Evolutionary conservation across 2,888 invertebrate species (phyloP).

Genomic region (Sericinus montela): DNA sequence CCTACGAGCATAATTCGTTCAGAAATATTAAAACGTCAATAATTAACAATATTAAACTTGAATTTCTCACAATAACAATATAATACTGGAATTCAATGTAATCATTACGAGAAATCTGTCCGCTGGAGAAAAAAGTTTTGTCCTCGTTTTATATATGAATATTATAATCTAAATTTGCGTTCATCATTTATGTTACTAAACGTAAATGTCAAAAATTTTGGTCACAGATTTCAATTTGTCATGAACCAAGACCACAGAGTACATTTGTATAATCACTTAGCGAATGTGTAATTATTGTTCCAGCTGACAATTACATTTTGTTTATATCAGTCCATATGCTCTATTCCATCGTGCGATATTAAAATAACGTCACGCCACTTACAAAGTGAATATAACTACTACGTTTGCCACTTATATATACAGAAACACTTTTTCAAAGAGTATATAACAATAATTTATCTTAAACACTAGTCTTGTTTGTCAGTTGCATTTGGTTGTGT

Average conservation of each 20-base stretch:
- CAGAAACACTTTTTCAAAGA: no score
- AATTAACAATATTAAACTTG: no score
- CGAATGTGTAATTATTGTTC: background rate
- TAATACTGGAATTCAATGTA: no score
- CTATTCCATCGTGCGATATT: conserved; percentile 11
- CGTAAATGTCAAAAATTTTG: background rate
- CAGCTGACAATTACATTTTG: conserved; percentile 9
- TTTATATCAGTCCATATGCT: background rate
- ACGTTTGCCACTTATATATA: no score
- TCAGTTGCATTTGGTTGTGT: background rate
- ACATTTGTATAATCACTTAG: no score
- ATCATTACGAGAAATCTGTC: no score
- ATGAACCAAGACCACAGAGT: no score
- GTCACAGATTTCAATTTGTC: no score
- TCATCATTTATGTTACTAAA: background rate
- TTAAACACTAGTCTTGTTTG: background rate
- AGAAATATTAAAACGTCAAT: background rate
- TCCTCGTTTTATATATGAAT: background rate
- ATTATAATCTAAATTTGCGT: background rate
- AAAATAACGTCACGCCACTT: conserved; percentile 14
- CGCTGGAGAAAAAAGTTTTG: background rate
- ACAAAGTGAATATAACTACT: no score
- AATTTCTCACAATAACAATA: no score
- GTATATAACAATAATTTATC: no score
- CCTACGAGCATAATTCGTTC: background rate